Conservation (phyloP, 1,140 invertebrate genomes). For the Caerostris darwini region DNA sequence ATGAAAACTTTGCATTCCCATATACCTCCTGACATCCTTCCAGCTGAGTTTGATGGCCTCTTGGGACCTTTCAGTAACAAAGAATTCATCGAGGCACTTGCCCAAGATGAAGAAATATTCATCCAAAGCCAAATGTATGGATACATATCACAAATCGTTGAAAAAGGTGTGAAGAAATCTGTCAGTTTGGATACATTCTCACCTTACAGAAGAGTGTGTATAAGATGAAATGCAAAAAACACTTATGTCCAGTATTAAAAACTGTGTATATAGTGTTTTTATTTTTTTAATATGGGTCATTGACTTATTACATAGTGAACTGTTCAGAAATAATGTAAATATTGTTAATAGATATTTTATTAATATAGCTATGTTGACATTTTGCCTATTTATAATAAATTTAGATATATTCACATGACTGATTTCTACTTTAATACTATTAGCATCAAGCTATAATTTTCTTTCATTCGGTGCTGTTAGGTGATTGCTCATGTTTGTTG, state of each 20-base stretch:
- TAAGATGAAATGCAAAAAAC: constrained; percentile 54
- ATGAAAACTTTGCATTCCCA: constrained; percentile 90
- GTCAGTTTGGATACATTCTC: constrained; percentile 69
- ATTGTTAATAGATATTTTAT: constrained; percentile 44
- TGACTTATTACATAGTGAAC: neutral
- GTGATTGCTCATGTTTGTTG: neutral
- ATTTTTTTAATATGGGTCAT: constrained; percentile 27
- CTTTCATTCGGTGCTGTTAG: neutral
- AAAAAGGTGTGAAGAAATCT: constrained; percentile 74
- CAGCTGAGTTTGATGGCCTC: constrained; percentile 90
- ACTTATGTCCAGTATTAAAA: constrained; percentile 22
- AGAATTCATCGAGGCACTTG: constrained; percentile 42
- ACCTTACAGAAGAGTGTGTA: constrained; percentile 73
- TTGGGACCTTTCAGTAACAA: constrained; percentile 78
- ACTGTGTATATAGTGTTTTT: constrained; percentile 6
- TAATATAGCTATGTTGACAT: neutral
- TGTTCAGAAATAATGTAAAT: constrained; percentile 35
- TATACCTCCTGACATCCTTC: constrained; percentile 90
- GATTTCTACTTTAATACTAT: neutral
- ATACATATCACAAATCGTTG: constrained; percentile 76
- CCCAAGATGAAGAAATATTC: constrained; percentile 69
- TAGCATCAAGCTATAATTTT: neutral
- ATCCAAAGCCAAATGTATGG: constrained; percentile 74
- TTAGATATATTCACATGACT: neutral
- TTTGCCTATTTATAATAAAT: constrained; percentile 2